Evolutionary conservation across 2,113 vertebrate genomes (phyloP).

Genomic region (Desmodus rotundus): DNA sequence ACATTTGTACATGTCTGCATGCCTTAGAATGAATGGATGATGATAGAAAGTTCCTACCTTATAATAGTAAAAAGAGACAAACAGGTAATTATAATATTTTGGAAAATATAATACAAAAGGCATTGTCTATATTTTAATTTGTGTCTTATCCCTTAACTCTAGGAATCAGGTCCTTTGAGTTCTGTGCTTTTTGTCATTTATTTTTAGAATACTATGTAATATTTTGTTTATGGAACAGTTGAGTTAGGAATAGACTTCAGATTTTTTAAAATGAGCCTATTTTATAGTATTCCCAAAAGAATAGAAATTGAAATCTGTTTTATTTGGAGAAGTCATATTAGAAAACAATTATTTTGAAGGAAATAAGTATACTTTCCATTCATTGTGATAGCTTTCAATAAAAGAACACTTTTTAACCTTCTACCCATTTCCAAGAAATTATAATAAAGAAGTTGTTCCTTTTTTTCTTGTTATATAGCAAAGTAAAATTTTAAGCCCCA

Average conservation of each 20-base stretch:
- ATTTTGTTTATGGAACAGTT: not conserved
- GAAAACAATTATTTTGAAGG: slow-evolving; percentile 24
- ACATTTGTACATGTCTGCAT: not conserved
- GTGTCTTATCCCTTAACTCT: not conserved
- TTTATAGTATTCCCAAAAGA: not conserved
- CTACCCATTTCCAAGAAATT: not conserved
- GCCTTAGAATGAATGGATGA: not conserved
- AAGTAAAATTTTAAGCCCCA: not conserved
- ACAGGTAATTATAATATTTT: not conserved
- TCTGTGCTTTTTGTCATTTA: not conserved
- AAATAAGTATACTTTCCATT: not conserved
- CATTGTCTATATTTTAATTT: not conserved
- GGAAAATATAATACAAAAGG: not conserved
- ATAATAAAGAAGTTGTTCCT: not conserved
- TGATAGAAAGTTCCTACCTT: not conserved
- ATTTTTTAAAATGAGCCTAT: not conserved
- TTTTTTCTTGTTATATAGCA: not conserved
- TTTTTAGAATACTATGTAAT: not conserved
- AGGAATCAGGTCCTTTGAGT: not conserved
- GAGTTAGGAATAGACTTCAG: not conserved
- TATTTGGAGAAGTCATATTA: not conserved
- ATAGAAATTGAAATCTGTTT: not conserved
- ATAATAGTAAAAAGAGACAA: not conserved
- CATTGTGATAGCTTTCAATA: not conserved
- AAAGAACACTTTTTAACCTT: not conserved